Percentiles rank a stretch among this genome's conserved stretches.
Conservation (phyloP, 2,888 invertebrate species). For the Troides helena region DNA sequence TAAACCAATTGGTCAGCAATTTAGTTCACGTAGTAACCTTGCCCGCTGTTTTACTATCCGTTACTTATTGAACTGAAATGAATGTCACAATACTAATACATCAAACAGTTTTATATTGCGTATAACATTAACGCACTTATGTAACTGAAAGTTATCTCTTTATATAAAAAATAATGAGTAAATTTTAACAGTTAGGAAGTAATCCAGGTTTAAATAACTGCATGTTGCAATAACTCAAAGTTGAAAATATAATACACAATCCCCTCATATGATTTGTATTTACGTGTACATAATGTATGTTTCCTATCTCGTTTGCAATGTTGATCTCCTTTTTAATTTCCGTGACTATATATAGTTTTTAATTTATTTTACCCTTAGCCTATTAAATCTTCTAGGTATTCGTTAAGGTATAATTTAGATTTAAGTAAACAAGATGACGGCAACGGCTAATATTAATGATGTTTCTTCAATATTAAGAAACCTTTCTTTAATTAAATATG, state of each 20-base stretch:
- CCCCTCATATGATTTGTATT: not conserved
- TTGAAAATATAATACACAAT: conserved; percentile 5
- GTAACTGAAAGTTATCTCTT: not conserved
- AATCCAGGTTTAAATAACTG: not conserved
- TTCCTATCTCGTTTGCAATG: conserved; percentile 33
- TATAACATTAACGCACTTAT: not conserved
- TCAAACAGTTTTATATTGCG: not conserved
- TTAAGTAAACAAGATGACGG: not conserved
- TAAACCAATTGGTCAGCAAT: conserved; percentile 13
- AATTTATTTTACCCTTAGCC: not conserved
- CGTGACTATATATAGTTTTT: conserved; percentile 29
- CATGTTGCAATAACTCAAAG: not conserved
- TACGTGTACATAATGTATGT: conserved; percentile 27
- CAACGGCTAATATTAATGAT: too few relatives aligned
- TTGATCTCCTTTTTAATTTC: conserved; percentile 39
- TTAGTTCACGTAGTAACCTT: conserved; percentile 34
- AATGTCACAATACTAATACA: conserved; percentile 31
- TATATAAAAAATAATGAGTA: not conserved
- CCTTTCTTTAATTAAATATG: too few relatives aligned
- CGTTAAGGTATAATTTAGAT: not conserved
- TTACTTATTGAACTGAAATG: conserved; percentile 32
- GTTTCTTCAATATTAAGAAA: too few relatives aligned
- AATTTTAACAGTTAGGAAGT: not conserved
- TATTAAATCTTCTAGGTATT: not conserved
- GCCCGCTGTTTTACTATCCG: conserved; percentile 34